These are phyloP conservation scores for Cecropterus lyciades DNA, from an alignment of 1,140 invertebrate species.

Conservation along the genomic window DNA sequence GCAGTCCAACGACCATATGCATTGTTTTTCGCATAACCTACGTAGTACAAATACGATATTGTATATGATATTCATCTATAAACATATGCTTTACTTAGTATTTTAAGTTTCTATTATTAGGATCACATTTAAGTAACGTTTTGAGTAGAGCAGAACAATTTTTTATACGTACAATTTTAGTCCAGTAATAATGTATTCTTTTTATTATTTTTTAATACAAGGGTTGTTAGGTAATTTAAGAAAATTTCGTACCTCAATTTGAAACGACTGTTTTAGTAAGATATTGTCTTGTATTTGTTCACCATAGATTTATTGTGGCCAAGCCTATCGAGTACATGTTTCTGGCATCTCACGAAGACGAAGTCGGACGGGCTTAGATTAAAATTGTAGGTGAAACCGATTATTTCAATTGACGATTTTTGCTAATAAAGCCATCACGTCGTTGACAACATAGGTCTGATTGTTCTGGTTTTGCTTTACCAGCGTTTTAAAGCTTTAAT, in stretches of 20 bases:
- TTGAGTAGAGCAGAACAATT: slow-evolving; percentile 50
- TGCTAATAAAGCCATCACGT: slow-evolving; percentile 22
- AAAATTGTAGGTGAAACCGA: slow-evolving; percentile 30
- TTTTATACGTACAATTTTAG: slow-evolving; percentile 65
- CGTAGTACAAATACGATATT: slow-evolving; percentile 80
- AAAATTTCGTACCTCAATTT: slow-evolving; percentile 68
- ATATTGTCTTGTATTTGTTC: slow-evolving; percentile 34
- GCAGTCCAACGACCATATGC: slow-evolving; percentile 18
- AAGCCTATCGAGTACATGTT: slow-evolving; percentile 20
- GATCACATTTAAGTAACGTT: slow-evolving; percentile 47
- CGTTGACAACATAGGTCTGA: slow-evolving; percentile 27
- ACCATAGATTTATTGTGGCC: slow-evolving; percentile 35
- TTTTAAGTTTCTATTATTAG: slow-evolving; percentile 64
- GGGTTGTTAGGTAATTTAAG: slow-evolving; percentile 66
- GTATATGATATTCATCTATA: slow-evolving; percentile 72
- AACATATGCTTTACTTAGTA: slow-evolving; percentile 79
- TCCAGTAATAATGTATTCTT: slow-evolving; percentile 53
- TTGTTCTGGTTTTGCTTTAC: slow-evolving; percentile 36
- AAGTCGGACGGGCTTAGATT: slow-evolving; percentile 10
- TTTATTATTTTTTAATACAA: slow-evolving; percentile 60
- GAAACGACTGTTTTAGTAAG: slow-evolving; percentile 55
- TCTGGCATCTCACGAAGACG: slow-evolving; percentile 24
- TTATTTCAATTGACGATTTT: slow-evolving; percentile 32
- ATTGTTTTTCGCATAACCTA: slow-evolving; percentile 64
- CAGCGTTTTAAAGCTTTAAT: slow-evolving; percentile 59